phyloP scores from a whole-genome alignment of 2,113 vertebrate species.

The Gasterosteus aculeatus region DNA sequence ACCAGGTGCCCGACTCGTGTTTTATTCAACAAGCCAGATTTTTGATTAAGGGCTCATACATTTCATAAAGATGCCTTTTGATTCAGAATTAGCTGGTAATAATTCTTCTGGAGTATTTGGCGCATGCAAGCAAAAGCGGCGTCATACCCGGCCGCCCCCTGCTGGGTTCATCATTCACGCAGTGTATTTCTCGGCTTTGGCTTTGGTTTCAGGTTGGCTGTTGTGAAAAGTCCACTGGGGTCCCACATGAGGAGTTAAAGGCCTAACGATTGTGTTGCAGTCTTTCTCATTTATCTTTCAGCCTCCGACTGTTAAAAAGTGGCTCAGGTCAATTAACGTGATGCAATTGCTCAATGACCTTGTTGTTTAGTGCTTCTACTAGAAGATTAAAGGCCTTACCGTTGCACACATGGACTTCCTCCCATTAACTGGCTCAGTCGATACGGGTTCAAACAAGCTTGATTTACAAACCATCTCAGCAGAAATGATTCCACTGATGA shows the following conservation, averaged over 20 bases:
- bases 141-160: not conserved
- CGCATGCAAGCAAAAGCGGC: not conserved
- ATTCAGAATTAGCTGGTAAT: not conserved
- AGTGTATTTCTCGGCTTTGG: conserved; percentile 6
- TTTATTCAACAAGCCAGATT: not conserved
- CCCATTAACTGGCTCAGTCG: not conserved
- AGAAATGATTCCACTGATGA: not conserved
- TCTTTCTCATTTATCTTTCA: conserved; percentile 6
- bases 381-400: not conserved
- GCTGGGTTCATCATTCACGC: not conserved
- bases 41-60: not conserved
- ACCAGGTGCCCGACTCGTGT: too few relatives aligned
- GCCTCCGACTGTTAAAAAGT: not conserved
- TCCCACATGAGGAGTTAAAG: not conserved
- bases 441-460: not conserved
- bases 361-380: not conserved
- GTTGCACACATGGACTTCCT: not conserved
- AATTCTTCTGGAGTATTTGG: not conserved
- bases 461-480: not conserved
- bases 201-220: not conserved
- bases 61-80: not conserved
- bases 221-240: not conserved
- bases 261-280: not conserved
- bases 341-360: not conserved
- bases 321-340: not conserved